Conservation (phyloP, 2,888 invertebrate species). For the Diadegma fenestrale region DNA sequence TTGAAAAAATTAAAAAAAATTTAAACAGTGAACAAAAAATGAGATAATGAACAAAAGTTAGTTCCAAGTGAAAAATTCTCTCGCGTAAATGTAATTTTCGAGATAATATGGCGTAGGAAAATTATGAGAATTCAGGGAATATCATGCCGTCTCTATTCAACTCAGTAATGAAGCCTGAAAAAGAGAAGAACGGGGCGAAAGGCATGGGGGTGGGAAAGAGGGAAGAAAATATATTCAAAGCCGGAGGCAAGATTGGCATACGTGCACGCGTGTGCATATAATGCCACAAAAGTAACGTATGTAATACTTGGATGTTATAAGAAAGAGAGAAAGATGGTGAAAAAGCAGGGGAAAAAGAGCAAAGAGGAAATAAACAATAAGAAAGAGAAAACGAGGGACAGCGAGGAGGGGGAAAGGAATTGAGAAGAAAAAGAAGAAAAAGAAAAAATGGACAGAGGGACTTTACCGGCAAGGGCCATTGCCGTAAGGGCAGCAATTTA, state of each 20-base stretch:
- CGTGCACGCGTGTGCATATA: slow-evolving; percentile 30
- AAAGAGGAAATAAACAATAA: slow-evolving; percentile 18
- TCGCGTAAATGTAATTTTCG: not conserved
- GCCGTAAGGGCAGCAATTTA: slow-evolving; percentile 83
- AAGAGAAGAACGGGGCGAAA: not conserved
- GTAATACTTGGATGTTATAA: slow-evolving; percentile 41
- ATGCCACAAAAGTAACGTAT: slow-evolving; percentile 49
- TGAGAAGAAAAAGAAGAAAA: slow-evolving; percentile 22
- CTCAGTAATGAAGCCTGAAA: not conserved
- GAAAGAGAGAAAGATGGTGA: slow-evolving; percentile 13
- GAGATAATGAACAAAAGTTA: not conserved
- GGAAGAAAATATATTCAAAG: slow-evolving; percentile 18
- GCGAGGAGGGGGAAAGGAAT: slow-evolving; percentile 36
- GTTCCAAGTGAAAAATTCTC: not conserved
- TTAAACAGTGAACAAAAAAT: not conserved
- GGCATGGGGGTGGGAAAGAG: not conserved
- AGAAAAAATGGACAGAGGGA: slow-evolving; percentile 44
- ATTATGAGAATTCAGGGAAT: slow-evolving; percentile 11
- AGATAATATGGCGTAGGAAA: not conserved
- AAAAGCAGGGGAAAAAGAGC: not conserved
- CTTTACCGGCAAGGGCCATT: slow-evolving; percentile 74
- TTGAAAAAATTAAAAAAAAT: not conserved
- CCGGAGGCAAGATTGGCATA: slow-evolving; percentile 47
- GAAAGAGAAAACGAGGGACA: slow-evolving; percentile 17
- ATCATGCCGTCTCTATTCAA: slow-evolving; percentile 12